Evolutionary conservation across 2,888 invertebrate genomes (phyloP).

Genomic region (Lasioglossum pauxillum): DNA sequence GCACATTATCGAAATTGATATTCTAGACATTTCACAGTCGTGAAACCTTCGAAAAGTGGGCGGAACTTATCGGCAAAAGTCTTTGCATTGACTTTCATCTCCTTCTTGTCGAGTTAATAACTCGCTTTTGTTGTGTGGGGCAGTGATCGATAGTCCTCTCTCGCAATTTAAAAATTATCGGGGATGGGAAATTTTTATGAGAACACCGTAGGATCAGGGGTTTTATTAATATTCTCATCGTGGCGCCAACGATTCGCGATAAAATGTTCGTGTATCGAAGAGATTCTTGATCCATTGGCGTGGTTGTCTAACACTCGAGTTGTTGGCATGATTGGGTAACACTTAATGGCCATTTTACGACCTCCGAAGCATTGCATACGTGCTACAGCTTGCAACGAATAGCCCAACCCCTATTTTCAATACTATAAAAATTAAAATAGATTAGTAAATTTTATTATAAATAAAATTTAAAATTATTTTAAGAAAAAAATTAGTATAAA

Average conservation of each 20-base stretch:
- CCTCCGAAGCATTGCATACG: not conserved
- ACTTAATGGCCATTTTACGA: not conserved
- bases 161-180: slow-evolving; percentile 22
- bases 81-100: not conserved
- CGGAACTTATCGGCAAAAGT: slow-evolving; percentile 25
- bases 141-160: slow-evolving; percentile 37
- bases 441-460: too few species aligned
- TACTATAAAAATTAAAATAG: too few species aligned
- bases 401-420: too few species aligned
- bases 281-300: too few species aligned
- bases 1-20: slow-evolving; percentile 48
- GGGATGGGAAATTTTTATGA: not conserved
- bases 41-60: slow-evolving; percentile 58
- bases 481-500: too few species aligned
- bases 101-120: not conserved
- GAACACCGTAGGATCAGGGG: not conserved
- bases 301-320: not conserved
- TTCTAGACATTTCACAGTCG: slow-evolving; percentile 32
- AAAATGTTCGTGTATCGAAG: not conserved
- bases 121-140: not conserved
- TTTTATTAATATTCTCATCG: not conserved
- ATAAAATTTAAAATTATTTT: too few species aligned
- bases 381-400: not conserved
- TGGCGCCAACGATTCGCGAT: not conserved
- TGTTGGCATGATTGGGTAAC: not conserved